Conservation (phyloP, 2,888 invertebrate genomes). For the Poecilobothrus nobilitatus region DNA sequence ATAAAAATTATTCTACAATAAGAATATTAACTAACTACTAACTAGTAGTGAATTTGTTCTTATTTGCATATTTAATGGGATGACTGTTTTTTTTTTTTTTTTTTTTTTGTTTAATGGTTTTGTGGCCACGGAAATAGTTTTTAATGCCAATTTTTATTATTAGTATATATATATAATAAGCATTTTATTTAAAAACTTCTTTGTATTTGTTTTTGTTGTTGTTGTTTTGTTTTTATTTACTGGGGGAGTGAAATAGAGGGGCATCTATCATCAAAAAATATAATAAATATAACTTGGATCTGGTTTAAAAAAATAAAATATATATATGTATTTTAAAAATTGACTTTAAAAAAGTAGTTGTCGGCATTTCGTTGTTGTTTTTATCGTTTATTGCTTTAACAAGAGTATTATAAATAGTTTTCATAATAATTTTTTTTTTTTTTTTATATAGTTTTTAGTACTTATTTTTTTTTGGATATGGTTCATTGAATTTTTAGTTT, state of each 20-base stretch:
- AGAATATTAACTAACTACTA: too few species aligned
- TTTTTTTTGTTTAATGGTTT: background rate
- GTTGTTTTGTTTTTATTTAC: background rate
- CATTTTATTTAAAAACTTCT: too few species aligned
- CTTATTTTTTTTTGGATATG: background rate
- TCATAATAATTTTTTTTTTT: too few species aligned
- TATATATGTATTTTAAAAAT: background rate
- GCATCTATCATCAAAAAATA: slow-evolving; percentile 4
- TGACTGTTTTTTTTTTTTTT: too few species aligned
- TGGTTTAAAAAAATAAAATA: background rate
- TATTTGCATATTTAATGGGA: too few species aligned
- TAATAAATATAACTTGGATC: background rate
- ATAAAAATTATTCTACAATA: too few species aligned
- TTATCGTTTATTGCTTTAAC: background rate
- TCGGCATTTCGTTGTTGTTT: background rate
- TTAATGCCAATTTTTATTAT: slow-evolving; percentile 1
- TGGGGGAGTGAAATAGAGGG: background rate
- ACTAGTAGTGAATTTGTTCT: too few species aligned
- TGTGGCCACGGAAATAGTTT: slow-evolving; percentile 6
- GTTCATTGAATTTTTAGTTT: slow-evolving; percentile 6
- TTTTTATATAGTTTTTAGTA: background rate
- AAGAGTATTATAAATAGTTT: background rate
- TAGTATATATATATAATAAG: background rate
- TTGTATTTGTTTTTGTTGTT: too few species aligned
- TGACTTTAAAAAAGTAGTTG: background rate